These are phyloP conservation scores for Agonum fuliginosum DNA, from an alignment of 2,888 invertebrate genomes.

Conservation along the genomic window DNA sequence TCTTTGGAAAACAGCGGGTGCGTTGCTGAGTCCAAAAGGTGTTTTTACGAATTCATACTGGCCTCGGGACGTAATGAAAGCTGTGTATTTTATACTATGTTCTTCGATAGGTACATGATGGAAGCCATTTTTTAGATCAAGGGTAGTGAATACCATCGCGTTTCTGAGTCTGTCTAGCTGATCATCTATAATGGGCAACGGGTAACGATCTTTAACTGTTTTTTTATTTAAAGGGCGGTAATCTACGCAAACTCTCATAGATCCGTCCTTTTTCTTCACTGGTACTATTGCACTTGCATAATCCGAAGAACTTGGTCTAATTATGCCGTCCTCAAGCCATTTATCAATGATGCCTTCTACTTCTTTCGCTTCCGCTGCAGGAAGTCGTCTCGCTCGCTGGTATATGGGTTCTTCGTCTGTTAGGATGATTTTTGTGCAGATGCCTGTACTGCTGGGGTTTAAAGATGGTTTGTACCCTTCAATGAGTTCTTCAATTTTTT, in stretches of 20 bases:
- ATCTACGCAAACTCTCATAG: conserved; percentile 34
- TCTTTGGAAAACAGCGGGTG: no score
- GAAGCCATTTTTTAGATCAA: conserved; percentile 64
- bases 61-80: conserved; percentile 58
- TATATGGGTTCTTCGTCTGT: conserved; percentile 8
- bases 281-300: conserved; percentile 50
- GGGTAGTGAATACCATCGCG: conserved; percentile 28
- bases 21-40: no score
- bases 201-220: conserved; percentile 38
- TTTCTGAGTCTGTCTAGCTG: conserved; percentile 17
- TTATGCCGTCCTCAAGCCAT: conserved; percentile 16
- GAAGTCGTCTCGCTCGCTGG: conserved; percentile 4
- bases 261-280: conserved; percentile 45
- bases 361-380: conserved; percentile 1
- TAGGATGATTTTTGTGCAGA: conserved; percentile 27
- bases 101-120: conserved; percentile 64
- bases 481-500: neutral
- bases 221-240: conserved; percentile 37
- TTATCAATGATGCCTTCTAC: conserved; percentile 15
- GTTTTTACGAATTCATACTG: conserved; percentile 54
- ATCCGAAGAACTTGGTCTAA: conserved; percentile 49
- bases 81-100: conserved; percentile 54
- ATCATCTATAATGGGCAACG: conserved; percentile 31
- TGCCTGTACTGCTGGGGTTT: neutral
- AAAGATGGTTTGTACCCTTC: neutral